These are phyloP conservation scores for Thelaira solivaga DNA, from an alignment of 2,888 invertebrate genomes.

Conservation along the genomic window DNA sequence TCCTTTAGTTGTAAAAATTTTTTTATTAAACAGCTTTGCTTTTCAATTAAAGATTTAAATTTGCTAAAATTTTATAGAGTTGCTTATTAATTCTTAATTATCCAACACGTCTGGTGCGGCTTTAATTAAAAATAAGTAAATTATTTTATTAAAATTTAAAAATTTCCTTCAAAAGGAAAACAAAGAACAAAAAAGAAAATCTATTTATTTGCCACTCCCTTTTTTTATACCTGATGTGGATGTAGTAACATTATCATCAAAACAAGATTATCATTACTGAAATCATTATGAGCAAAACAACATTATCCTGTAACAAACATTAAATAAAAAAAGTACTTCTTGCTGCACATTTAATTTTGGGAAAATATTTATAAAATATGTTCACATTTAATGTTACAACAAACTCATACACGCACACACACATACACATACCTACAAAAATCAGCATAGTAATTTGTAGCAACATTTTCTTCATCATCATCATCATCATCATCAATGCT, in stretches of 20 bases:
- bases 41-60: too few species aligned
- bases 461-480: background rate
- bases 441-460: background rate
- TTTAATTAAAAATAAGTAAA: background rate
- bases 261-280: too few species aligned
- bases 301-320: conserved; percentile 21
- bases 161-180: conserved; percentile 4
- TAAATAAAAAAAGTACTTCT: conserved; percentile 1
- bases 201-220: conserved; percentile 52
- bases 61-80: too few species aligned
- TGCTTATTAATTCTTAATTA: too few species aligned
- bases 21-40: too few species aligned
- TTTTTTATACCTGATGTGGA: conserved; percentile 27
- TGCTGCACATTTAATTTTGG: conserved; percentile 1
- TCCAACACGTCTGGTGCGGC: too few species aligned
- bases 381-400: conserved; percentile 42
- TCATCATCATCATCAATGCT: conserved; percentile 9
- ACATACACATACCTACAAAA: background rate
- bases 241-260: background rate
- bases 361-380: conserved; percentile 48
- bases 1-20: too few species aligned
- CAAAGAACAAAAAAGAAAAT: background rate
- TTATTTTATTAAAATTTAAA: conserved; percentile 2
- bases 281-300: too few species aligned
- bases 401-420: background rate